Percentiles rank a stretch among this genome's conserved stretches.
Conservation (phyloP, 2,797 vertebrate species). For the Hapalemur alaotrensis region DNA sequence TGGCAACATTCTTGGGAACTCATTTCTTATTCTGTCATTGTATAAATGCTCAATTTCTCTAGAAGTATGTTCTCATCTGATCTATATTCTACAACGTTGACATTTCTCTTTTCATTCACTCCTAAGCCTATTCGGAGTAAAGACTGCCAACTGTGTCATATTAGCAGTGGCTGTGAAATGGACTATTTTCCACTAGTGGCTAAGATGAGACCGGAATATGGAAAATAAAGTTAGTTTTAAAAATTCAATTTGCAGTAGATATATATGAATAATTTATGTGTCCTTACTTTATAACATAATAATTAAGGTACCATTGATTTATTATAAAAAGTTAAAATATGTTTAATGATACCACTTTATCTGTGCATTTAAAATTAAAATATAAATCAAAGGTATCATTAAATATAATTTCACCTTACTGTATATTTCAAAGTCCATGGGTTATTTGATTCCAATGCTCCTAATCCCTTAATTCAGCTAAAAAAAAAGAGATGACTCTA, state of each 20-base stretch:
- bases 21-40: conserved; percentile 37
- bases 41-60: conserved; percentile 10
- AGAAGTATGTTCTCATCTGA: conserved; percentile 56
- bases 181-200: conserved; percentile 63
- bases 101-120: conserved; percentile 70
- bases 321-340: conserved; percentile 76
- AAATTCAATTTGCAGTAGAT: conserved; percentile 40
- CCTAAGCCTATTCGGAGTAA: conserved; percentile 50
- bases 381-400: conserved; percentile 75
- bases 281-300: conserved; percentile 63
- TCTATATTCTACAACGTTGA: conserved; percentile 55
- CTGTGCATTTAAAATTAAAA: conserved; percentile 75
- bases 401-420: conserved; percentile 75
- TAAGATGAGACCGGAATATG: conserved; percentile 65
- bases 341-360: conserved; percentile 72
- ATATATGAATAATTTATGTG: conserved; percentile 72
- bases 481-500: conserved; percentile 67
- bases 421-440: conserved; percentile 68
- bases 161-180: conserved; percentile 61
- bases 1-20: conserved; percentile 23
- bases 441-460: conserved; percentile 70
- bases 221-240: conserved; percentile 70
- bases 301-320: conserved; percentile 69
- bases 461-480: conserved; percentile 79
- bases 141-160: conserved; percentile 66